Percentiles rank a stretch among this genome's conserved stretches.
These are phyloP conservation scores for Chironomus riparius DNA, from an alignment of 2,888 invertebrate species.

Conservation along the genomic window DNA sequence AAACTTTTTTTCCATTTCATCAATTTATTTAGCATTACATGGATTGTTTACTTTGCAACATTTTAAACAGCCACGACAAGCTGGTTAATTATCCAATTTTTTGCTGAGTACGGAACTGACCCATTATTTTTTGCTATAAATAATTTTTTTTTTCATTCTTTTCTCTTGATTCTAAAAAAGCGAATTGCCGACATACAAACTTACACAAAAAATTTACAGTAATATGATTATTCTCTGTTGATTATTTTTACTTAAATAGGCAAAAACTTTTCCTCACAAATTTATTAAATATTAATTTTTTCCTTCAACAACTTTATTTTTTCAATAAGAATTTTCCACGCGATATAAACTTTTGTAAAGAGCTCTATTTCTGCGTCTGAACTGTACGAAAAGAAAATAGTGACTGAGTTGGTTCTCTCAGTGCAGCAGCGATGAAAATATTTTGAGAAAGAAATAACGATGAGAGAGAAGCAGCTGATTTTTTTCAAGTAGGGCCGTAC, in stretches of 20 bases:
- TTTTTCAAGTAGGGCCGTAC: no score
- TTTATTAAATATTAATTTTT: neutral
- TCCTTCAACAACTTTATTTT: neutral
- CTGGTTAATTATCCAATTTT: constrained; percentile 11
- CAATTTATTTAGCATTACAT: neutral
- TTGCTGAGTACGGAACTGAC: neutral
- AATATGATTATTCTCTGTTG: no score
- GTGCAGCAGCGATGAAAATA: no score
- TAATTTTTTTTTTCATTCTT: constrained; percentile 15
- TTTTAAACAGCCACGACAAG: neutral
- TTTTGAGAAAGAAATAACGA: no score
- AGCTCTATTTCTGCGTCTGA: neutral
- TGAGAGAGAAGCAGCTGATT: no score
- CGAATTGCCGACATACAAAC: neutral
- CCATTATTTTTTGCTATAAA: constrained; percentile 2
- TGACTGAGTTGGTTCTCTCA: no score
- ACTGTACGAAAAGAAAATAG: no score
- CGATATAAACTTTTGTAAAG: neutral
- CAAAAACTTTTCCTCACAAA: neutral
- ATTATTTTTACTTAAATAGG: neutral
- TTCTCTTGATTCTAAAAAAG: neutral
- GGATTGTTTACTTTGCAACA: neutral
- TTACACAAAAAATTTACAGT: neutral
- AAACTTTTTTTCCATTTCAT: no score
- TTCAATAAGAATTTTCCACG: neutral